Conservation (phyloP, 2,888 invertebrate species). For the Epinotia demarniana region DNA sequence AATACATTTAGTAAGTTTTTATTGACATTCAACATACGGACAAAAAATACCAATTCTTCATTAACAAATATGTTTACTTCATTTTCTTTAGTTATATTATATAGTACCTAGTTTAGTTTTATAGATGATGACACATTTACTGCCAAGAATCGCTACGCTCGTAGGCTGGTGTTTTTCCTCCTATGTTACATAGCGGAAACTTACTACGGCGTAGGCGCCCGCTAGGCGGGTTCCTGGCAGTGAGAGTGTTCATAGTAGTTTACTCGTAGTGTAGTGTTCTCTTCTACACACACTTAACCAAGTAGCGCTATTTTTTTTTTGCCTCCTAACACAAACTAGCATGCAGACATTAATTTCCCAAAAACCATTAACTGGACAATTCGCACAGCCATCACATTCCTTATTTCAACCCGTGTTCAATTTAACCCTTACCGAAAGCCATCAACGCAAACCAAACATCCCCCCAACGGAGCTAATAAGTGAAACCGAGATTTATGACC, state of each 20-base stretch:
- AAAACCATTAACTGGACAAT: constrained; percentile 24
- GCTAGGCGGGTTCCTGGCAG: no score
- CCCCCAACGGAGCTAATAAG: constrained; percentile 75
- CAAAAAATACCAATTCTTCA: background rate
- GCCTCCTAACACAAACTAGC: background rate
- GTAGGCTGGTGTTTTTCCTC: no score
- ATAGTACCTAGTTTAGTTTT: background rate
- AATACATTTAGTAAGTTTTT: background rate
- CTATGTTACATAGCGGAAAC: no score
- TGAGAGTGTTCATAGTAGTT: background rate
- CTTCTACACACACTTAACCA: background rate
- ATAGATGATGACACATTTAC: background rate
- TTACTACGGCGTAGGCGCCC: no score
- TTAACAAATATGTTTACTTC: background rate
- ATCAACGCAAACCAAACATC: constrained; percentile 54
- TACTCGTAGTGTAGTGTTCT: background rate
- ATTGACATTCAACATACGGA: background rate
- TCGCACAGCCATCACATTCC: constrained; percentile 23
- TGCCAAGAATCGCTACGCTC: no score
- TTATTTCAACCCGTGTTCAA: constrained; percentile 32
- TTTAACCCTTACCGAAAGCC: constrained; percentile 50
- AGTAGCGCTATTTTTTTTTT: background rate
- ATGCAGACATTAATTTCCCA: constrained; percentile 6
- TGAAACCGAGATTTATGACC: constrained; percentile 84
- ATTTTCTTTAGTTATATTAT: background rate